phyloP scores from a whole-genome alignment of 2,113 vertebrate genomes.

The Podarcis cretensis region DNA sequence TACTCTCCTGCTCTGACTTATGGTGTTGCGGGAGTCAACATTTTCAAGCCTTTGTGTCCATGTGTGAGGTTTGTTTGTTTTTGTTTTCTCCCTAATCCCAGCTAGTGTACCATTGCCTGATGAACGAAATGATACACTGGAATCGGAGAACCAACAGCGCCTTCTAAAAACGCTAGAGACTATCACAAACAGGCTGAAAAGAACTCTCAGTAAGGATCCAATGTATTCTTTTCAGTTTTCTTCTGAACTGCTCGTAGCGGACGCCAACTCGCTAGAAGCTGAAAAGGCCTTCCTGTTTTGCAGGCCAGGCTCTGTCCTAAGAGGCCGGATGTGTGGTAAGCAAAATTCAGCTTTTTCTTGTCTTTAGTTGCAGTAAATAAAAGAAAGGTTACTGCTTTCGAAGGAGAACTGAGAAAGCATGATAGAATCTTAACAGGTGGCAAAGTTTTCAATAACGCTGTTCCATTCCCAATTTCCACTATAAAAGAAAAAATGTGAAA shows the following conservation, averaged over 20 bases:
- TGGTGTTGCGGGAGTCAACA: constrained; percentile 20
- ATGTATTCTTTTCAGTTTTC: constrained; percentile 91
- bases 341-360: constrained; percentile 15
- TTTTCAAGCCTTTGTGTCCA: neutral
- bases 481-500: neutral
- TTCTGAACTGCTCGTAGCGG: constrained; percentile 89
- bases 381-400: neutral
- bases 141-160: constrained; percentile 90
- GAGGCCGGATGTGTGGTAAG: constrained; percentile 96
- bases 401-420: constrained; percentile 5
- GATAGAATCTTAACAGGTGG: neutral
- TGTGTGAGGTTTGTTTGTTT: constrained; percentile 53
- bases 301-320: constrained; percentile 91
- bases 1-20: neutral
- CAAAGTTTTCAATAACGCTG: neutral
- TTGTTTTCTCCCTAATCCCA: constrained; percentile 75
- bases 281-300: constrained; percentile 90
- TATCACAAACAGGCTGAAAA: constrained; percentile 91
- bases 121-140: constrained; percentile 92
- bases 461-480: neutral
- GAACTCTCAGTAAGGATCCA: constrained; percentile 89
- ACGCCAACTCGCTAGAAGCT: constrained; percentile 92
- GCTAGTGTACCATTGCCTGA: constrained; percentile 93
- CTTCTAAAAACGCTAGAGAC: constrained; percentile 91
- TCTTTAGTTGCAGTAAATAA: neutral